Percentiles rank a stretch among this genome's conserved stretches.
phyloP scores from a whole-genome alignment of 2,797 vertebrate genomes.

The Pachyuromys duprasi region DNA sequence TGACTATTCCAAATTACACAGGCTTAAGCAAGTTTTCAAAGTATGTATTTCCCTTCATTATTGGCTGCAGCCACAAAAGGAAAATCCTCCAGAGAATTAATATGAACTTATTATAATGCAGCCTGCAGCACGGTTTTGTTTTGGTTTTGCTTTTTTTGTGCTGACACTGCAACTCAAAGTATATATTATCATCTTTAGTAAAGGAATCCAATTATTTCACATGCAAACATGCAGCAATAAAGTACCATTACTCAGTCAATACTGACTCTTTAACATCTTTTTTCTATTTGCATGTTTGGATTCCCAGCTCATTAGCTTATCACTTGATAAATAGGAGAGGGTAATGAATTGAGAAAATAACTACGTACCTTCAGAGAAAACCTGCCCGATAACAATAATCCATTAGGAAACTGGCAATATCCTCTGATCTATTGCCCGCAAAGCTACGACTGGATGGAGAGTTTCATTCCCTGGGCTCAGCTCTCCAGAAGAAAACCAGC shows the following conservation, averaged over 20 bases:
- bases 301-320: conserved; percentile 86
- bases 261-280: conserved; percentile 82
- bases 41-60: conserved; percentile 72
- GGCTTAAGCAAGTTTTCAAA: conserved; percentile 67
- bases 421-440: conserved; percentile 89
- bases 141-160: conserved; percentile 76
- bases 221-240: conserved; percentile 86
- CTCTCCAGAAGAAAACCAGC: conserved; percentile 90
- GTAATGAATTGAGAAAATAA: conserved; percentile 88
- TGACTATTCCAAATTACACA: conserved; percentile 42
- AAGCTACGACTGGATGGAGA: conserved; percentile 89
- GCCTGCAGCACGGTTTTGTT: conserved; percentile 75
- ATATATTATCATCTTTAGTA: conserved; percentile 76
- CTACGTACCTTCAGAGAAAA: conserved; percentile 90
- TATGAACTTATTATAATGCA: conserved; percentile 83
- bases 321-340: conserved; percentile 84
- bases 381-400: conserved; percentile 89
- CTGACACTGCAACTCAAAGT: conserved; percentile 85
- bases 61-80: conserved; percentile 76
- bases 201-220: conserved; percentile 83
- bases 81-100: conserved; percentile 77
- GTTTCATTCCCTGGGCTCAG: conserved; percentile 90
- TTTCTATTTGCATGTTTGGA: conserved; percentile 82
- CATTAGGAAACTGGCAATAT: conserved; percentile 90
- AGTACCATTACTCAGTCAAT: conserved; percentile 85